Base-by-base conservation (phyloP, 1,140 invertebrate species). In the Brachionus calyciflorus region DNA sequence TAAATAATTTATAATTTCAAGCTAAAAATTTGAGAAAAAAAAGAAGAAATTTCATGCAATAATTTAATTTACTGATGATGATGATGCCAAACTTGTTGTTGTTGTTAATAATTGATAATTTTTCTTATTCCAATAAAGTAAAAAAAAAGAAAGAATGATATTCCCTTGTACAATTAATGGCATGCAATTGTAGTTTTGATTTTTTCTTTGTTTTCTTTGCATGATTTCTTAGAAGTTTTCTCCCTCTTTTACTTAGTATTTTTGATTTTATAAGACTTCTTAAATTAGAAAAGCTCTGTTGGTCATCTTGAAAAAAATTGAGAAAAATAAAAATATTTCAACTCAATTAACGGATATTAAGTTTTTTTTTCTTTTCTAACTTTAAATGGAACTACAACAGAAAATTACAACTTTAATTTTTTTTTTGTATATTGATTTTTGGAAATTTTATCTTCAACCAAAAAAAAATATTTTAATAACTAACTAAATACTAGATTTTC, bases 371-470 rank as follows among this genome's bases (percentile, higher is more conserved):
- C 33, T 3, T 37, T 3, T 37, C 9, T 37, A 37, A 37, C 4
- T 3, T 37, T 5, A 37, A 37, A 37, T 37, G 33, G n/a, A n/a
- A n/a, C n/a, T n/a, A n/a, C n/a, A n/a, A n/a, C n/a, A n/a, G n/a
- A n/a, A n/a, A n/a, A n/a, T n/a, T n/a, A n/a, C n/a, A n/a, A n/a
- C n/a, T n/a, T n/a, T n/a, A n/a, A n/a, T n/a, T n/a, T n/a, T n/a
- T n/a, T n/a, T n/a, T n/a, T n/a, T n/a, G n/a, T n/a, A 55, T 55
- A 55, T 55, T 55, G 53, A 55, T 55, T 55, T 55, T 55, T 55
- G 53, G 53, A 28, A 28, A 55, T 55, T 55, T 28, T 24, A 26
- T 21, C 53, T n/a, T n/a, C n/a, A n/a, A n/a, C n/a, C n/a, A n/a
- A n/a, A n/a, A n/a, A n/a, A n/a, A n/a, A n/a, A n/a, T n/a, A n/a